A percentile compares a stretch with the other conserved stretches of the same genome.
These are phyloP conservation scores for Diachasmimorpha longicaudata DNA, from an alignment of 1,140 invertebrate species.

Conservation along the genomic window DNA sequence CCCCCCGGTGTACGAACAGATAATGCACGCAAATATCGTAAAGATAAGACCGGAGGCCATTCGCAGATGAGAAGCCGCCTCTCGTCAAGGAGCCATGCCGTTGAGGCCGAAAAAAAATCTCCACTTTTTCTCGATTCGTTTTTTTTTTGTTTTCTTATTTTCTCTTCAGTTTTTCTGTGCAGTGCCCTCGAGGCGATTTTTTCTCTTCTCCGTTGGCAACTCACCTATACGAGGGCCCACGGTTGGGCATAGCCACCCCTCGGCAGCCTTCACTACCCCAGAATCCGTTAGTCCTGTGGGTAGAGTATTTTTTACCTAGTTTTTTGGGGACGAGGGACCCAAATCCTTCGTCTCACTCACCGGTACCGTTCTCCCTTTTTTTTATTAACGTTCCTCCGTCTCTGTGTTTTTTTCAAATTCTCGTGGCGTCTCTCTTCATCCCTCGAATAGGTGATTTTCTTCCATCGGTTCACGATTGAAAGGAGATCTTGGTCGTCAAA, in stretches of 20 bases:
- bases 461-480: slow-evolving; percentile 45
- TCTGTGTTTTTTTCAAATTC: slow-evolving; percentile 14
- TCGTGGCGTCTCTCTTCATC: background rate
- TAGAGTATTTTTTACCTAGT: slow-evolving; percentile 37
- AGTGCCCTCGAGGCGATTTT: slow-evolving; percentile 23
- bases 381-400: background rate
- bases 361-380: slow-evolving; percentile 32
- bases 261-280: slow-evolving; percentile 40
- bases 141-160: background rate
- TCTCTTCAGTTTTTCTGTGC: background rate
- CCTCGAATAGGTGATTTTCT: slow-evolving; percentile 19
- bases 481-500: slow-evolving; percentile 59
- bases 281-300: slow-evolving; percentile 54
- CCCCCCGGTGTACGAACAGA: slow-evolving; percentile 48
- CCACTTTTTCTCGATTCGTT: slow-evolving; percentile 36
- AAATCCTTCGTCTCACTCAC: slow-evolving; percentile 41
- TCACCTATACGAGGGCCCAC: background rate
- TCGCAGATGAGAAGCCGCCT: background rate
- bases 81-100: background rate
- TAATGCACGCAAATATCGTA: slow-evolving; percentile 62
- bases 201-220: slow-evolving; percentile 35
- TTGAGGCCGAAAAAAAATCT: slow-evolving; percentile 40
- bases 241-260: slow-evolving; percentile 13
- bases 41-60: slow-evolving; percentile 53
- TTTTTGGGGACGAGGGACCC: slow-evolving; percentile 38